Conservation (phyloP, 2,113 vertebrate species). For the Pimephales promelas region DNA sequence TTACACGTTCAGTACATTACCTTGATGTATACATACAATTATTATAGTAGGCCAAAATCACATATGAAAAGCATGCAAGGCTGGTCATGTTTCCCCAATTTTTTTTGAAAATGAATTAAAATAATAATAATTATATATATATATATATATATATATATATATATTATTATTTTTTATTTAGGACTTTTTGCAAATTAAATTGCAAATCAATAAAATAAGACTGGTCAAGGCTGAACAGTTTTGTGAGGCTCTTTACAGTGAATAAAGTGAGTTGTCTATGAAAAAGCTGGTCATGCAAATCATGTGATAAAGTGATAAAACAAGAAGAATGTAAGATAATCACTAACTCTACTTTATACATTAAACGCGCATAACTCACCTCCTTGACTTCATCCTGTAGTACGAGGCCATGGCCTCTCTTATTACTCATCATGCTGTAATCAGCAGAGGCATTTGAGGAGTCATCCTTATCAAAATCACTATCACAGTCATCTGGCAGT, state of each 20-base stretch:
- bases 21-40: not conserved
- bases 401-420: slow-evolving; percentile 69
- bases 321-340: not conserved
- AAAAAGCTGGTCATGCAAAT: not conserved
- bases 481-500: slow-evolving; percentile 79
- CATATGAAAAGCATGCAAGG: not conserved
- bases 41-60: not conserved
- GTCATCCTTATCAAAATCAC: slow-evolving; percentile 79
- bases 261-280: not conserved
- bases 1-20: too few species aligned
- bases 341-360: not conserved
- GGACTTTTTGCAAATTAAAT: too few species aligned
- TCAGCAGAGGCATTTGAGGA: slow-evolving; percentile 77
- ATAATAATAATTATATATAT: too few species aligned
- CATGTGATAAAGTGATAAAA: not conserved
- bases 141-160: too few species aligned
- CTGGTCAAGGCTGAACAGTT: not conserved
- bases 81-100: not conserved
- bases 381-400: slow-evolving; percentile 77
- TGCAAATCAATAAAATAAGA: not conserved
- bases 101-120: too few species aligned
- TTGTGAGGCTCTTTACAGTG: not conserved
- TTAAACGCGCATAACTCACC: slow-evolving; percentile 64
- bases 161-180: too few species aligned
- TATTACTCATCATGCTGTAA: slow-evolving; percentile 75